Conservation (phyloP, 2,797 vertebrate genomes). For the Argentina silus region DNA sequence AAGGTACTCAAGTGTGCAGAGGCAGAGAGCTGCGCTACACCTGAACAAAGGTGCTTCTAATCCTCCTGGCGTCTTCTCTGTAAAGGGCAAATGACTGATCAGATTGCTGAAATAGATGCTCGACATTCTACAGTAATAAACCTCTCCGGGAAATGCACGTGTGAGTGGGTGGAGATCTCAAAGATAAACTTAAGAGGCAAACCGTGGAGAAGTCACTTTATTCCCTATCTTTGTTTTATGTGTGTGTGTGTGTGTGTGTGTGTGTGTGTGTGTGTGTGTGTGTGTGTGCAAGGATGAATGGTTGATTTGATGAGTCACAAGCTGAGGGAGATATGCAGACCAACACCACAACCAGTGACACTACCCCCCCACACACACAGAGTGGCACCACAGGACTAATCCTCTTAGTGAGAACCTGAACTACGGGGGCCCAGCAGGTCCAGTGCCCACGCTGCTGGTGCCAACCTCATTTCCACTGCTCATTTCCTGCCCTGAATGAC, state of each 20-base stretch:
- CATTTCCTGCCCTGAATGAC: constrained; percentile 61
- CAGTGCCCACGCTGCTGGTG: constrained; percentile 52
- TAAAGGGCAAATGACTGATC: constrained; percentile 73
- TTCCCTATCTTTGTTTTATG: constrained; percentile 46
- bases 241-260: constrained; percentile 25
- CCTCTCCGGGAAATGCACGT: constrained; percentile 28
- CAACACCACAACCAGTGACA: constrained; percentile 34
- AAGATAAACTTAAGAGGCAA: constrained; percentile 43
- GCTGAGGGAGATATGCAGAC: constrained; percentile 34
- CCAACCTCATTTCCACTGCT: constrained; percentile 58
- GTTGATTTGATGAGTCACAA: constrained; percentile 35
- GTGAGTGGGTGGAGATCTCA: constrained; percentile 47
- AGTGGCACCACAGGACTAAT: constrained; percentile 56
- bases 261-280: background rate
- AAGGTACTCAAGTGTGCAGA: constrained; percentile 58
- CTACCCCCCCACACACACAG: constrained; percentile 19
- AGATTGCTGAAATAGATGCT: constrained; percentile 62
- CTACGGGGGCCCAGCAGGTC: constrained; percentile 57
- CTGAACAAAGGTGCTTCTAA: constrained; percentile 62
- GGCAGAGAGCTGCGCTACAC: constrained; percentile 45
- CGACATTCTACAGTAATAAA: constrained; percentile 61
- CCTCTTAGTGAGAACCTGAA: constrained; percentile 65
- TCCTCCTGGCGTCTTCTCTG: constrained; percentile 50
- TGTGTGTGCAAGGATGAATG: constrained; percentile 30
- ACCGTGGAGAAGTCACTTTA: constrained; percentile 44